Evolutionary conservation across 2,888 invertebrate genomes (phyloP).

Genomic region (Mythimna pallens): DNA sequence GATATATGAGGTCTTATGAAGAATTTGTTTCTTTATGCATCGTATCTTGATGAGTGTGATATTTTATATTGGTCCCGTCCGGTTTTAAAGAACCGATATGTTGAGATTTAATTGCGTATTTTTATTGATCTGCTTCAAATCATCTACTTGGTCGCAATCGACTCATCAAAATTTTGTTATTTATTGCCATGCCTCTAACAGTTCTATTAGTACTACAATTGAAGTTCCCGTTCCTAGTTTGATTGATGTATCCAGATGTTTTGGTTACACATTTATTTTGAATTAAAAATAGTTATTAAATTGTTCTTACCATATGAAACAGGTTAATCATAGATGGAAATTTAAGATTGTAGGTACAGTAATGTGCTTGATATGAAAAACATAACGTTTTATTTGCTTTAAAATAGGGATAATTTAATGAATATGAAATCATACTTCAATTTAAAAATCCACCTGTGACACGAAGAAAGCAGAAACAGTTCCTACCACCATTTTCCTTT

Average conservation of each 20-base stretch:
- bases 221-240: slow-evolving; percentile 47
- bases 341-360: neutral
- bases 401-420: neutral
- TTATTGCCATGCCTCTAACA: slow-evolving; percentile 50
- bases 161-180: slow-evolving; percentile 51
- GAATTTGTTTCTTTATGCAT: slow-evolving; percentile 65
- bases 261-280: slow-evolving; percentile 30
- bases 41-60: slow-evolving; percentile 63
- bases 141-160: slow-evolving; percentile 47
- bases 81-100: slow-evolving; percentile 54
- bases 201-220: slow-evolving; percentile 57
- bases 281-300: slow-evolving; percentile 10
- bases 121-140: slow-evolving; percentile 56
- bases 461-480: neutral
- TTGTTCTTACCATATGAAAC: slow-evolving; percentile 24
- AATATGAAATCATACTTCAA: neutral
- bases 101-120: slow-evolving; percentile 57
- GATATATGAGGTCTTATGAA: slow-evolving; percentile 78
- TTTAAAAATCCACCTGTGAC: neutral
- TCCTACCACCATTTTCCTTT: neutral
- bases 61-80: slow-evolving; percentile 59
- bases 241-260: slow-evolving; percentile 48
- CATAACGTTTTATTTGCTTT: too few relatives aligned
- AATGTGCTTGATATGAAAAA: too few relatives aligned
- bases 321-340: slow-evolving; percentile 3